Conservation (phyloP, 2,797 vertebrate species). For the Amphiprion clarkii region DNA sequence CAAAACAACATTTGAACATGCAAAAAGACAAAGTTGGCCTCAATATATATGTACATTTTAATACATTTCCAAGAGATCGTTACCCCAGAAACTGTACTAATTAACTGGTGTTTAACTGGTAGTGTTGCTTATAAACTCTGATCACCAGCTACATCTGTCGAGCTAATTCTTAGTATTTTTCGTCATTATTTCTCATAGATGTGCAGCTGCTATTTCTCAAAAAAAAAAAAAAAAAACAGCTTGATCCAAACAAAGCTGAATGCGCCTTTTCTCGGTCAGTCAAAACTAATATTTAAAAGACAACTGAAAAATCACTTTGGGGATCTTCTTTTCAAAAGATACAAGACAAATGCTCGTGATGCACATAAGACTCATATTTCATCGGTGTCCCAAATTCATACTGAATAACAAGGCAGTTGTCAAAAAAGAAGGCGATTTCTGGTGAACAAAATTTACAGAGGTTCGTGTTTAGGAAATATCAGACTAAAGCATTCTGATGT, state of each 20-base stretch:
- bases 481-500: conserved; percentile 81
- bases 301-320: conserved; percentile 46
- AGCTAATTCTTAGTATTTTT: conserved; percentile 13
- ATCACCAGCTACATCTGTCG: conserved; percentile 30
- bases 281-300: conserved; percentile 57
- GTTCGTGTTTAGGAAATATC: conserved; percentile 75
- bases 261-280: conserved; percentile 16
- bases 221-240: not conserved
- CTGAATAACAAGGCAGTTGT: conserved; percentile 76
- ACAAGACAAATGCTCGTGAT: conserved; percentile 52
- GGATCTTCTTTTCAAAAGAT: conserved; percentile 48
- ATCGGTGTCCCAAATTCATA: conserved; percentile 53
- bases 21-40: conserved; percentile 77
- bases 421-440: conserved; percentile 82
- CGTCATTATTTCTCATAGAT: conserved; percentile 15
- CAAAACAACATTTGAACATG: conserved; percentile 80
- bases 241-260: conserved; percentile 40
- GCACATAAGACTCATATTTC: conserved; percentile 45
- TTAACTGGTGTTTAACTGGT: conserved; percentile 50
- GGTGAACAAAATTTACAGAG: conserved; percentile 80
- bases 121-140: conserved; percentile 55
- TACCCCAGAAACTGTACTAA: conserved; percentile 41
- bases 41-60: conserved; percentile 66
- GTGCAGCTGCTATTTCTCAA: conserved; percentile 25
- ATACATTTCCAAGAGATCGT: conserved; percentile 40